These are phyloP conservation scores for Metalampra italica DNA, from an alignment of 2,888 invertebrate genomes.

Conservation along the genomic window DNA sequence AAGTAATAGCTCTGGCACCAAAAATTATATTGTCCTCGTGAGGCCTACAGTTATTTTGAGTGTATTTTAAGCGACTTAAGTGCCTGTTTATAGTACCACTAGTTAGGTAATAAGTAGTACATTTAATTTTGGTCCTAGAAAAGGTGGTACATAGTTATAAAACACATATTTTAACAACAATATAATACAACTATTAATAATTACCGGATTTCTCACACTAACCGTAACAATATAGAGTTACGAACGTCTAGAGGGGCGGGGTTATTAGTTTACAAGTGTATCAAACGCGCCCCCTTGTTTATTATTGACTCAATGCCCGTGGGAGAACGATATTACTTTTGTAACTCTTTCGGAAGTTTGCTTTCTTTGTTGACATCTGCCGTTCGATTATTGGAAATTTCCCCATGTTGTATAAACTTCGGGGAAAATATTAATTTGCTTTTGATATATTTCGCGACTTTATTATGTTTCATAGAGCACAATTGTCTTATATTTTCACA, in stretches of 20 bases:
- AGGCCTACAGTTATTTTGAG: no score
- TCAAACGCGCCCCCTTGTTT: slow-evolving; percentile 71
- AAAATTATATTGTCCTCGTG: no score
- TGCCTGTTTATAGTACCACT: no score
- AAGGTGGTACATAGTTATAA: no score
- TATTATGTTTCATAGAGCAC: background rate
- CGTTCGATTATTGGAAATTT: slow-evolving; percentile 67
- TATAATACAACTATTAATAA: background rate
- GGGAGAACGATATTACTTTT: slow-evolving; percentile 58
- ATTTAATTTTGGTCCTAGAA: no score
- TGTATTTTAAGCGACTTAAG: no score
- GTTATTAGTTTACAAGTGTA: slow-evolving; percentile 79
- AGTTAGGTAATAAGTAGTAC: no score
- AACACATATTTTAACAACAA: no score
- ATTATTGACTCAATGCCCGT: slow-evolving; percentile 65
- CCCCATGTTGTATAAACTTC: slow-evolving; percentile 53
- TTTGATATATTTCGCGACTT: slow-evolving; percentile 4
- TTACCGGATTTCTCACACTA: no score
- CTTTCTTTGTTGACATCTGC: slow-evolving; percentile 73
- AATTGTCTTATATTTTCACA: no score
- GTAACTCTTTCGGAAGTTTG: slow-evolving; percentile 77
- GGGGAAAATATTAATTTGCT: slow-evolving; percentile 42
- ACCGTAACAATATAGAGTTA: slow-evolving; percentile 23
- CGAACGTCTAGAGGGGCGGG: slow-evolving; percentile 40
- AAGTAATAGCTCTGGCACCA: no score